Evolutionary conservation across 2,888 invertebrate species (phyloP).

Genomic region (Cheilosia impressa): DNA sequence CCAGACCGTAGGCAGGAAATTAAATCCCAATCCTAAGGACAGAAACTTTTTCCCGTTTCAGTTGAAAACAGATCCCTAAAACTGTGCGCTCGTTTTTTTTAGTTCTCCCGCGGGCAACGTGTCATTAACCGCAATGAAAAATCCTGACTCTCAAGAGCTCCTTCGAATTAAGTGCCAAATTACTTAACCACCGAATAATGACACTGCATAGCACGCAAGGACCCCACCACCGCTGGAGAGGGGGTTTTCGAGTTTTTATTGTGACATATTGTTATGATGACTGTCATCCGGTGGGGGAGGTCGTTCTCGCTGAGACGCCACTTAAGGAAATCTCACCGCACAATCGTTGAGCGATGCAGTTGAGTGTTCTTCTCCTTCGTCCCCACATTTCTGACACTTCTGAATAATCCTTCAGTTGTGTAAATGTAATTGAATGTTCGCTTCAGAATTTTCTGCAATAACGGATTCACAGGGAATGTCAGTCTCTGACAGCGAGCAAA

Average conservation of each 20-base stretch:
- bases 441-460: conserved; percentile 15
- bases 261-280: conserved; percentile 29
- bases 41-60: no score
- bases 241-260: background rate
- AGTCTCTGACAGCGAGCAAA: conserved; percentile 1
- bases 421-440: conserved; percentile 42
- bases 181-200: conserved; percentile 24
- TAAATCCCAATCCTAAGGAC: no score
- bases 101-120: no score
- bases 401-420: conserved; percentile 28
- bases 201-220: background rate
- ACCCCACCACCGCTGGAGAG: background rate
- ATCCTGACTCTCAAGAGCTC: conserved; percentile 11
- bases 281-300: conserved; percentile 3
- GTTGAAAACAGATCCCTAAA: no score
- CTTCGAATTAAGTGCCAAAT: conserved; percentile 45
- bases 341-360: conserved; percentile 12
- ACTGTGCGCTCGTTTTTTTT: no score
- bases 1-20: no score
- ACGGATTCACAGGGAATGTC: conserved; percentile 8
- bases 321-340: conserved; percentile 34
- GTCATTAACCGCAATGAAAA: background rate
- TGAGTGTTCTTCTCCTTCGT: background rate
- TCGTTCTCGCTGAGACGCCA: conserved; percentile 1
- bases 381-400: background rate